Conservation (phyloP, 2,888 invertebrate genomes). For the Hermaeophaga mercurialis region DNA sequence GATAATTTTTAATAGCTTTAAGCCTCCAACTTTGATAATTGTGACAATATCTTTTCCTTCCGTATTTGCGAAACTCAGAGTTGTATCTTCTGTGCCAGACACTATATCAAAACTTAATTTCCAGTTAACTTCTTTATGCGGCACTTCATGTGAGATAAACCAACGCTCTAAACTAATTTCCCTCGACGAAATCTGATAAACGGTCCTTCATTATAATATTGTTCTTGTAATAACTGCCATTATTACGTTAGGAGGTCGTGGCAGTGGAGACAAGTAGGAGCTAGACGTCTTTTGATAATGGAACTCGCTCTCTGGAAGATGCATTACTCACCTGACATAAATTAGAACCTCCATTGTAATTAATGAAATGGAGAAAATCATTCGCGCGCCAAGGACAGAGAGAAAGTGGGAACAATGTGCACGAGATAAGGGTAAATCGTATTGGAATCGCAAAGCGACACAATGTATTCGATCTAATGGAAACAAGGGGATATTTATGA, state of each 20-base stretch:
- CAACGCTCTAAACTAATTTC: slow-evolving; percentile 32
- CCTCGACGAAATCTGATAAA: slow-evolving; percentile 33
- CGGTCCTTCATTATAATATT: slow-evolving; percentile 29
- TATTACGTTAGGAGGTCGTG: slow-evolving; percentile 29
- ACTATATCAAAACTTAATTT: slow-evolving; percentile 8
- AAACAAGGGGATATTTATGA: too few species aligned
- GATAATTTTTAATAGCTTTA: too few species aligned
- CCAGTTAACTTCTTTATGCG: slow-evolving; percentile 12
- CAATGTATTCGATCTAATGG: too few species aligned
- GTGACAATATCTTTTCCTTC: too few species aligned
- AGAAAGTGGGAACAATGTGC: neutral
- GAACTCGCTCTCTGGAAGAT: slow-evolving; percentile 29
- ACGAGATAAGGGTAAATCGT: too few species aligned
- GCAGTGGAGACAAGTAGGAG: slow-evolving; percentile 18
- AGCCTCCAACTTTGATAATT: too few species aligned
- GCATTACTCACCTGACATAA: slow-evolving; percentile 33
- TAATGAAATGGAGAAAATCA: slow-evolving; percentile 25
- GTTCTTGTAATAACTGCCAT: slow-evolving; percentile 32
- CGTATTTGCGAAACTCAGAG: too few species aligned
- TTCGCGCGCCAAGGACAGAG: slow-evolving; percentile 4
- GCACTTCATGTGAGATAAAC: slow-evolving; percentile 3
- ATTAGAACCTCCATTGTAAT: slow-evolving; percentile 30
- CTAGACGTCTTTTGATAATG: slow-evolving; percentile 32
- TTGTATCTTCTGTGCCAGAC: too few species aligned
- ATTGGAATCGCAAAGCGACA: too few species aligned